Percentiles rank a stretch among this genome's conserved stretches.
These are phyloP conservation scores for Acanthopleura granulata DNA, from an alignment of 2,888 invertebrate genomes.

Conservation along the genomic window DNA sequence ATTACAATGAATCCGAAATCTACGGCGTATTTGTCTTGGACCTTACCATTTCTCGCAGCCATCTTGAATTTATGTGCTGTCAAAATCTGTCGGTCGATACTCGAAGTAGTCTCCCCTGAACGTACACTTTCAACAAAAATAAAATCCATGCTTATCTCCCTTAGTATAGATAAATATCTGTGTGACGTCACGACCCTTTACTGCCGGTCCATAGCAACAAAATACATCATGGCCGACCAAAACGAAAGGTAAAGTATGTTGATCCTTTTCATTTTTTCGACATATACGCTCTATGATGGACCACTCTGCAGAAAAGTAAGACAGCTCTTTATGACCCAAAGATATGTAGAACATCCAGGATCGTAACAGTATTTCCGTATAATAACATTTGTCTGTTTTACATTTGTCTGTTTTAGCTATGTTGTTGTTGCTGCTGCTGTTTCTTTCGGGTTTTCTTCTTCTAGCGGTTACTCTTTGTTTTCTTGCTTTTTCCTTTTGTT, in stretches of 20 bases:
- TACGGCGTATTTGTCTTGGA: neutral
- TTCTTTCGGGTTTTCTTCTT: conserved; percentile 3
- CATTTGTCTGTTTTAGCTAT: too few species aligned
- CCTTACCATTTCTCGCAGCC: conserved; percentile 2
- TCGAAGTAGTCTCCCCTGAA: conserved; percentile 3
- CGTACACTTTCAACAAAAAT: too few species aligned
- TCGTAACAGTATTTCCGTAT: too few species aligned
- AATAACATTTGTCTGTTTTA: too few species aligned
- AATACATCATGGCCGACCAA: conserved; percentile 49
- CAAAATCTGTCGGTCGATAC: conserved; percentile 13
- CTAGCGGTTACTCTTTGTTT: neutral
- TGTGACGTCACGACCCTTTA: neutral
- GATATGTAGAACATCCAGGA: too few species aligned
- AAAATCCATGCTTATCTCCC: neutral
- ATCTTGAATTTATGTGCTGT: conserved; percentile 18
- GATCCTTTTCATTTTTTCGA: neutral
- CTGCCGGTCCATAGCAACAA: conserved; percentile 49
- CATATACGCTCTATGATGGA: neutral
- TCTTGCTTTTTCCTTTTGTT: too few species aligned
- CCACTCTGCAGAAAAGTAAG: neutral
- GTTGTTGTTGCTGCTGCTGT: neutral
- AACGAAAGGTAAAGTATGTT: conserved; percentile 40
- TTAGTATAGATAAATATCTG: neutral
- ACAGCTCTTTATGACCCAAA: too few species aligned
- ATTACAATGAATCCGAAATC: too few species aligned